phyloP scores from a whole-genome alignment of 2,888 invertebrate genomes.

The Halocaridina rubra region DNA sequence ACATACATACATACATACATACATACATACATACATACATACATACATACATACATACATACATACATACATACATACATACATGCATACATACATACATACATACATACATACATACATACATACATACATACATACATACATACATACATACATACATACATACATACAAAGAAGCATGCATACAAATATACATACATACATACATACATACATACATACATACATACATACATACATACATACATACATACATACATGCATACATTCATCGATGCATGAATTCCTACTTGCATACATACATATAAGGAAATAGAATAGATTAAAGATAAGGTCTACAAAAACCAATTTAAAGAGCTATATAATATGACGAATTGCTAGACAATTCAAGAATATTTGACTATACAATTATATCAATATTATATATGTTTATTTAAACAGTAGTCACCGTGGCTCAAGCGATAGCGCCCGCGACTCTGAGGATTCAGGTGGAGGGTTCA shows the following conservation, averaged over 20 bases:
- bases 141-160: not conserved
- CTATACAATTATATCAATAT: too few relatives aligned
- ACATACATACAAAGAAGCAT: not conserved
- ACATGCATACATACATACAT: not conserved
- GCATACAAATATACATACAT: not conserved
- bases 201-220: slow-evolving; percentile 1
- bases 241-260: too few relatives aligned
- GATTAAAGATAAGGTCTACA: too few relatives aligned
- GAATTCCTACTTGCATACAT: too few relatives aligned
- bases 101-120: not conserved
- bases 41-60: not conserved
- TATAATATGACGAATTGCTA: too few relatives aligned
- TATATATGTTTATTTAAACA: too few relatives aligned
- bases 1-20: not conserved
- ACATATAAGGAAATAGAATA: not conserved
- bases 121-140: not conserved
- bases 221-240: not conserved
- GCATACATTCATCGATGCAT: too few relatives aligned
- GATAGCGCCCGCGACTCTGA: too few relatives aligned
- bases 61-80: not conserved
- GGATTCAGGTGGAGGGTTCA: too few relatives aligned
- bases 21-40: not conserved
- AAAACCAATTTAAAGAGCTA: too few relatives aligned
- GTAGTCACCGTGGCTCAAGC: too few relatives aligned
- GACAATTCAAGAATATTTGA: too few relatives aligned